Conservation (phyloP, 2,797 vertebrate species). For the Serranus cabrilla region DNA sequence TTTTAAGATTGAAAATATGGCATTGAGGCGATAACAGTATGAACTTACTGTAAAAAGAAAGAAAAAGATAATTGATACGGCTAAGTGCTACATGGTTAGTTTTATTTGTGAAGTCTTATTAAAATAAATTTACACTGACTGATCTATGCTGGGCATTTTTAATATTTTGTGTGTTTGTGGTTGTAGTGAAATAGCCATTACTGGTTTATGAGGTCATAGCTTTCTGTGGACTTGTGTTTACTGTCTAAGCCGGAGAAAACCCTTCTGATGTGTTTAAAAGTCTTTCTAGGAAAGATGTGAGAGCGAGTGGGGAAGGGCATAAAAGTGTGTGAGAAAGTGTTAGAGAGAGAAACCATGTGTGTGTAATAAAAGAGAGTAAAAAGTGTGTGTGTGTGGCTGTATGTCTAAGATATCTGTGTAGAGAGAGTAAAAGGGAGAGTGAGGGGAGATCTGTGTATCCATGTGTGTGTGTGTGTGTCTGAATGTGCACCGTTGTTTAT, state of each 20-base stretch:
- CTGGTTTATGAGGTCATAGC: conserved; percentile 51
- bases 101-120: conserved; percentile 81
- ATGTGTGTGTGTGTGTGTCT: conserved; percentile 27
- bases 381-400: conserved; percentile 16
- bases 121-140: conserved; percentile 77
- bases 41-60: conserved; percentile 59
- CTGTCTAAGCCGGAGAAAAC: conserved; percentile 53
- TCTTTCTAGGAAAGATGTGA: conserved; percentile 64
- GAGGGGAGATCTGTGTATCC: background rate
- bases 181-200: conserved; percentile 40
- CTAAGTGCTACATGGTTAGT: conserved; percentile 66
- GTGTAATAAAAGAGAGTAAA: conserved; percentile 44
- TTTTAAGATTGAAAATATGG: conserved; percentile 63
- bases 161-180: conserved; percentile 41
- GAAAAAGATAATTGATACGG: conserved; percentile 51
- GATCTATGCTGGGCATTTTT: conserved; percentile 48
- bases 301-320: conserved; percentile 20
- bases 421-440: conserved; percentile 11
- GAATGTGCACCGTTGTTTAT: conserved; percentile 65
- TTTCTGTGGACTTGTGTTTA: conserved; percentile 60
- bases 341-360: conserved; percentile 45
- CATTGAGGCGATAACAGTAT: conserved; percentile 48
- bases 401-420: too few relatives aligned
- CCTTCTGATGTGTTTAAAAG: conserved; percentile 46
- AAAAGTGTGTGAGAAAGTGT: conserved; percentile 52